Evolutionary conservation across 2,888 invertebrate species (phyloP), one percentile per base, ranked within the genome.

Genomic region (Eupithecia dodoneata): DNA sequence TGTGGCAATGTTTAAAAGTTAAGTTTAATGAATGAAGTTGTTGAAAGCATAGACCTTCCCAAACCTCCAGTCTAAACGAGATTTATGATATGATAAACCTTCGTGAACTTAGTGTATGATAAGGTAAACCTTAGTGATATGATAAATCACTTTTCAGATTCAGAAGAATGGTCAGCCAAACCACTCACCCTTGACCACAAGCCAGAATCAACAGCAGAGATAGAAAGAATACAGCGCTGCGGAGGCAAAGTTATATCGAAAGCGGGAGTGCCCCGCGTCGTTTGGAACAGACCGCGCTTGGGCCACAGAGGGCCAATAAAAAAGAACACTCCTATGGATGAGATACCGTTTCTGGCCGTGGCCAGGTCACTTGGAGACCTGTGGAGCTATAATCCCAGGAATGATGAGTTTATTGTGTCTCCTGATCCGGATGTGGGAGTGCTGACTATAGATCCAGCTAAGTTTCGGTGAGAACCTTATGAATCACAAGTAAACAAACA

Each of bases 391-490:
- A 99, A 99, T 93, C 97, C 98, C 2, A 97, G 97, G 77, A 96
- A 97, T 84, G 97, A 99, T 90, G 97, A 98, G 90, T 99, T 99
- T 93, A 97, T 99, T 30, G 99, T 99, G n/a, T 99, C 99, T 49
- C 99, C 99, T 0, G 98, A 98, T 91, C 99, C 99, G 0, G 99
- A 99, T 94, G 98, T 99, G 13, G 96, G 97, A 78, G 98, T 99
- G 2, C 94, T 98, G 79, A 96, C 97, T 80, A 97, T 99, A 83
- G 97, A 98, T 91, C 96, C 98, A 15, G 96, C 96, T 73, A 96
- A 96, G 82, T 97, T 97, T 88, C 92, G 96, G 96, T 96, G 85
- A 66, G 70, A 70, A 42, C 10, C 63, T 2, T 2, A 30, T 63
- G 30, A 18, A 30, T 63, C 63, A 63, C 10, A 18, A 63, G 30